Evolutionary conservation across 1,140 invertebrate species (phyloP).

Genomic region (Lucilia sericata): DNA sequence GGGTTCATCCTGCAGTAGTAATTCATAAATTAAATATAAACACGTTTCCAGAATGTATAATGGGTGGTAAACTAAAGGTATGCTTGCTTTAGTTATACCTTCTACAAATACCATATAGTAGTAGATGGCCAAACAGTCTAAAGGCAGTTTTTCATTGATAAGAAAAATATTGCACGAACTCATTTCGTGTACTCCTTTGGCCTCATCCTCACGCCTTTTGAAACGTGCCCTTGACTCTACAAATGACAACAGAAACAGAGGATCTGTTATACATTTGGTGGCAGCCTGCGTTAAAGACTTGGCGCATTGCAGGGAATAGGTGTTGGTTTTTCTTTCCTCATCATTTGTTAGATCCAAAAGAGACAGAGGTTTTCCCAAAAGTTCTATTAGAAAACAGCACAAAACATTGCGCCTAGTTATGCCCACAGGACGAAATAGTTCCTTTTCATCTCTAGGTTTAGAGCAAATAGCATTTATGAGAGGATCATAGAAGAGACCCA

Average conservation of each 20-base stretch:
- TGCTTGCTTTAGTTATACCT: conserved; percentile 67
- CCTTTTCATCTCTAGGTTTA: conserved; percentile 10
- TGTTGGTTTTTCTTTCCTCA: conserved; percentile 59
- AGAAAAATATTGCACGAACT: conserved; percentile 67
- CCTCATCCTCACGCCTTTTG: conserved; percentile 51
- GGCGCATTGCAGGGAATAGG: conserved; percentile 69
- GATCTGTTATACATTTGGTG: conserved; percentile 69
- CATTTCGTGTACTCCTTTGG: conserved; percentile 66
- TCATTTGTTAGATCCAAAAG: conserved; percentile 74
- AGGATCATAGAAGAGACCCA: conserved; percentile 75
- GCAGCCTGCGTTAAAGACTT: conserved; percentile 69
- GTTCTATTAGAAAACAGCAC: conserved; percentile 60
- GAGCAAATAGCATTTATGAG: conserved; percentile 70
- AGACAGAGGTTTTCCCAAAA: conserved; percentile 78
- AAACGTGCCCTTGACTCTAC: conserved; percentile 68
- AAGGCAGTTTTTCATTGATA: conserved; percentile 68
- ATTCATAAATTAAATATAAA: conserved; percentile 70
- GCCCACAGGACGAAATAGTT: conserved; percentile 50
- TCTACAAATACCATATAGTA: conserved; percentile 75
- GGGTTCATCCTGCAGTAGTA: conserved; percentile 72
- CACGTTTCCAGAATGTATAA: conserved; percentile 74
- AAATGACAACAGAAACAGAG: conserved; percentile 71
- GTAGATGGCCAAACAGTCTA: conserved; percentile 72
- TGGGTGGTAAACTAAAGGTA: conserved; percentile 77
- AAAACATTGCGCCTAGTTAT: conserved; percentile 59